Evolutionary conservation across 1,140 invertebrate genomes (phyloP).

Genomic region (Mylabris phalerata): DNA sequence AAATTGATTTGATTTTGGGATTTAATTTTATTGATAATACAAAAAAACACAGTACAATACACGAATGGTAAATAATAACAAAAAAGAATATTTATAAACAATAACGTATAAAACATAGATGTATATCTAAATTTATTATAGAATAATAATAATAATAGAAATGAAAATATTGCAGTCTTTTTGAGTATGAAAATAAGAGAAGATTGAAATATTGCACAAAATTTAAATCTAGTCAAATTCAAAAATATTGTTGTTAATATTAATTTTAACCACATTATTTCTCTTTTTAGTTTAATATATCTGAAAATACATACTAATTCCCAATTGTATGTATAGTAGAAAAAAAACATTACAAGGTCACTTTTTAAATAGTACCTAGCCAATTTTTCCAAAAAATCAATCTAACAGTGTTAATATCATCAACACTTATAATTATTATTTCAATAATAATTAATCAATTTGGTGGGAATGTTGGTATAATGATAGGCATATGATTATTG

Average conservation of each 20-base stretch:
- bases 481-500: slow-evolving; percentile 40
- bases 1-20: neutral
- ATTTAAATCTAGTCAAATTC: neutral
- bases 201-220: slow-evolving; percentile 20
- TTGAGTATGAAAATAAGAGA: slow-evolving; percentile 8
- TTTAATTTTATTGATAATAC: slow-evolving; percentile 21
- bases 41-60: slow-evolving; percentile 25
- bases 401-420: no score
- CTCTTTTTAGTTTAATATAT: slow-evolving; percentile 9
- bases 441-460: slow-evolving; percentile 23
- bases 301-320: slow-evolving; percentile 12
- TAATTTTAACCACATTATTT: slow-evolving; percentile 6
- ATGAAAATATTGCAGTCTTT: slow-evolving; percentile 25
- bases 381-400: slow-evolving; percentile 5
- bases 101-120: slow-evolving; percentile 22
- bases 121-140: slow-evolving; percentile 10
- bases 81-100: slow-evolving; percentile 18
- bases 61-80: slow-evolving; percentile 19
- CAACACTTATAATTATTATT: no score
- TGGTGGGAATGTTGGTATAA: slow-evolving; percentile 41
- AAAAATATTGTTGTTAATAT: neutral
- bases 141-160: slow-evolving; percentile 5
- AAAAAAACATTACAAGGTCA: slow-evolving; percentile 20
- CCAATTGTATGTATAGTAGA: slow-evolving; percentile 4
- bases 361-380: slow-evolving; percentile 20